These are phyloP conservation scores for Metacarcinus magister DNA, from an alignment of 2,888 invertebrate species.

Conservation along the genomic window DNA sequence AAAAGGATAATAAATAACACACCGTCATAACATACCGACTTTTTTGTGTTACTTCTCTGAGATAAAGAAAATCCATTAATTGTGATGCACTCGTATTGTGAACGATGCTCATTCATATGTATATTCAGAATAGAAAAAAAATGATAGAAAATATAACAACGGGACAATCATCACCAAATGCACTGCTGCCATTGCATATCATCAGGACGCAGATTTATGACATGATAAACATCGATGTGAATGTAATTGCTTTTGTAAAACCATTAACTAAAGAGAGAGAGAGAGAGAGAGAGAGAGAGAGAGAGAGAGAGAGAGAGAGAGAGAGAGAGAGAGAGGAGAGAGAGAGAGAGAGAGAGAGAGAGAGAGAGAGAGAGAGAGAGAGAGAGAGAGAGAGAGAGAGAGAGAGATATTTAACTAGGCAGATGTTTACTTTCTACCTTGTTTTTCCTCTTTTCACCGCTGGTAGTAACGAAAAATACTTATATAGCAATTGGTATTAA, in stretches of 20 bases:
- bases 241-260: background rate
- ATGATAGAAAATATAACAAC: background rate
- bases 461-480: background rate
- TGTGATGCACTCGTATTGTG: background rate
- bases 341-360: too few species aligned
- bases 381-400: too few species aligned
- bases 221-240: background rate
- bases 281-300: background rate
- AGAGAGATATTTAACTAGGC: too few species aligned
- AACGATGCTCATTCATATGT: background rate
- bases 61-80: background rate
- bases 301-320: constrained; percentile 20
- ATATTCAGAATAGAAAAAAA: background rate
- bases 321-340: background rate
- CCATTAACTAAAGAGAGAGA: background rate
- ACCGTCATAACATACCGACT: background rate
- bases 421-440: background rate
- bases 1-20: background rate
- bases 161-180: background rate
- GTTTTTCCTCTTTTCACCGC: background rate
- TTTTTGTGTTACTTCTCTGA: background rate
- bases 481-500: background rate
- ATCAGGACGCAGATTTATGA: constrained; percentile 8
- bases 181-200: background rate
- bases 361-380: too few species aligned